phyloP scores from a whole-genome alignment of 2,113 vertebrate genomes.

The Scolopax mira region DNA sequence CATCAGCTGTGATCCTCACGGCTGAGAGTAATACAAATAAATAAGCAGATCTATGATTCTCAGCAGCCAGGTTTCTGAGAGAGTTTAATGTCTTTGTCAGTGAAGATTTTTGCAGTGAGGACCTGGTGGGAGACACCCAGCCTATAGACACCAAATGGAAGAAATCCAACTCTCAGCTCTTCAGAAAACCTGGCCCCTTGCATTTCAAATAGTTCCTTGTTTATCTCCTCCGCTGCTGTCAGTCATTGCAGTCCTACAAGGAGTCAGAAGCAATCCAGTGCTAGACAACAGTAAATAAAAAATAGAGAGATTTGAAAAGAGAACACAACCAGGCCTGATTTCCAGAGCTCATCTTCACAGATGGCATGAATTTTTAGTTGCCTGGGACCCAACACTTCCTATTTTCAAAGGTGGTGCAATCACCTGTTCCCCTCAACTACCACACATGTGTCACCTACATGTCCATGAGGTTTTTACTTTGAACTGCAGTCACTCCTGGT shows the following conservation, averaged over 20 bases:
- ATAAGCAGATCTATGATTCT: neutral
- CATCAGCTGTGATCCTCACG: neutral
- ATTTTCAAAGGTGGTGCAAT: neutral
- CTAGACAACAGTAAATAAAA: neutral
- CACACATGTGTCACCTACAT: neutral
- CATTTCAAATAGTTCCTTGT: neutral
- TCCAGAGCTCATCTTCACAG: neutral
- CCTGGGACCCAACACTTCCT: neutral
- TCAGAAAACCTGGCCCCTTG: neutral
- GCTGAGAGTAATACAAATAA: neutral
- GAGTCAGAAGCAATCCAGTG: neutral
- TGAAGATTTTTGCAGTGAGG: neutral
- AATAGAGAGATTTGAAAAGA: neutral
- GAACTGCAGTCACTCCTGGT: neutral
- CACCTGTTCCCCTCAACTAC: neutral
- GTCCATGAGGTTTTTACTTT: neutral
- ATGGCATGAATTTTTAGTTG: neutral
- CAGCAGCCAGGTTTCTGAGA: neutral
- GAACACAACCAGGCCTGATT: neutral
- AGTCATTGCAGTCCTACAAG: neutral
- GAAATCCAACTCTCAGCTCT: neutral
- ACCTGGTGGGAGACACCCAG: neutral
- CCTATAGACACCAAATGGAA: neutral
- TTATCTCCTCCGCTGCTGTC: neutral
- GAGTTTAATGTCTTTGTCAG: neutral